These are phyloP conservation scores for Catharus bicknelli DNA, from an alignment of 2,113 vertebrate genomes.

Conservation along the genomic window DNA sequence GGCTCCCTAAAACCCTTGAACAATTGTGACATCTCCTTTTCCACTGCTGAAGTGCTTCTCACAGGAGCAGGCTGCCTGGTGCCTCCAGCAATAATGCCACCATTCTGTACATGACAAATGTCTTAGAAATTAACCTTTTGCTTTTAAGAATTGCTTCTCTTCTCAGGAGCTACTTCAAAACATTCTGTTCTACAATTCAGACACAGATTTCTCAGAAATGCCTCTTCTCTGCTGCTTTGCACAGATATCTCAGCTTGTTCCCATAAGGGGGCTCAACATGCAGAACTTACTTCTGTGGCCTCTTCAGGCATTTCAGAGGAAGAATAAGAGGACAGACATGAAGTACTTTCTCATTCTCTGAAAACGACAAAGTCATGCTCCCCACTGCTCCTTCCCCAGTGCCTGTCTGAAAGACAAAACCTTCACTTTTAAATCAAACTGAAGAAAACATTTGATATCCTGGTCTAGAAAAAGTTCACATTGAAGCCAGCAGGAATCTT, in stretches of 20 bases:
- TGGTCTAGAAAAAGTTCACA: neutral
- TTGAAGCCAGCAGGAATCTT: neutral
- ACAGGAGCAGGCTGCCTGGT: neutral
- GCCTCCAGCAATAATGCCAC: neutral
- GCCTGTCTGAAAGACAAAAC: neutral
- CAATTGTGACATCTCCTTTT: neutral
- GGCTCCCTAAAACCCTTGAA: neutral
- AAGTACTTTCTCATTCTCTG: neutral
- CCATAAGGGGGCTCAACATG: neutral
- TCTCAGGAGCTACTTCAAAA: neutral
- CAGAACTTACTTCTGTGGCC: neutral
- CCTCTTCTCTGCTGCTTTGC: neutral
- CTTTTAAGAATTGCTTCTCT: neutral
- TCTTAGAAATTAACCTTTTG: neutral
- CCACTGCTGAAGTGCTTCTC: neutral
- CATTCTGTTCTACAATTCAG: neutral
- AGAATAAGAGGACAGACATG: neutral
- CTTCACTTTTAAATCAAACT: neutral
- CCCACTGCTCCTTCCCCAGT: neutral
- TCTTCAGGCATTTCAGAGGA: neutral
- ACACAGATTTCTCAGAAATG: conserved; percentile 18
- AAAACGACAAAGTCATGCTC: neutral
- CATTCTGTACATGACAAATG: neutral
- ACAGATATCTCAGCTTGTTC: neutral
- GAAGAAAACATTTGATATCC: neutral